Base-by-base conservation (phyloP, 1,140 invertebrate genomes). In the Drosophila kurseongensis region DNA sequence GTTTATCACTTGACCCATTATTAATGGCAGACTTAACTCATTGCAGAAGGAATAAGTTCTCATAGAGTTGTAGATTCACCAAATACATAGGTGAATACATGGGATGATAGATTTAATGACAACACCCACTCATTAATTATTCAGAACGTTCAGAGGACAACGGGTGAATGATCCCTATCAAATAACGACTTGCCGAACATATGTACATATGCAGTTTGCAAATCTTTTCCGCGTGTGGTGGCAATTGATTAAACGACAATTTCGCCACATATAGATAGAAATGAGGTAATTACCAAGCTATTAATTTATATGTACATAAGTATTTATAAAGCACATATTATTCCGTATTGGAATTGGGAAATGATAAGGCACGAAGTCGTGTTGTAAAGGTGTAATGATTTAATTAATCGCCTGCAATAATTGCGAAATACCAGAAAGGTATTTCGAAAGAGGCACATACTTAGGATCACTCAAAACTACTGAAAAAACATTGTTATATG, bases 221-320 rank as follows among this genome's bases (percentile, higher is more conserved):
- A 68, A 68, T 66, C 47, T 51, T 56, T 48, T 71, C 41, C 63
- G 69, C 60, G 61, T 66, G 65, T 42, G 55, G 13, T 42, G 32
- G 47, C 47, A 51, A 36, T 63, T 63, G 35, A 63, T 63, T 63
- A 67, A 45, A 35, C 32, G 32, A 48, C n/a, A 35, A 44, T 56
- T 58, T 71, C 36, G 18, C 42, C 27, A 47, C 36, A 29, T 58
- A 50, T 71, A 71, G 68, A 71, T 71, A 71, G 68, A 71, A 71
- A 71, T 71, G 68, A 71, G 65, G 68, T 71, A 71, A 71, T 71
- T 71, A 71, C 63, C 36, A 65, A 44, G 29, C 65, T 18, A 38
- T 29, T 41, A 45, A 14, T 5, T 9, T 57, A 48, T 69, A 44
- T 38, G 54, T 8, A 38, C 13, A 60, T 10, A 40, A n/a, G 40